These are phyloP conservation scores for Camponotus floridanus DNA, from an alignment of 1,140 invertebrate genomes.

Conservation along the genomic window DNA sequence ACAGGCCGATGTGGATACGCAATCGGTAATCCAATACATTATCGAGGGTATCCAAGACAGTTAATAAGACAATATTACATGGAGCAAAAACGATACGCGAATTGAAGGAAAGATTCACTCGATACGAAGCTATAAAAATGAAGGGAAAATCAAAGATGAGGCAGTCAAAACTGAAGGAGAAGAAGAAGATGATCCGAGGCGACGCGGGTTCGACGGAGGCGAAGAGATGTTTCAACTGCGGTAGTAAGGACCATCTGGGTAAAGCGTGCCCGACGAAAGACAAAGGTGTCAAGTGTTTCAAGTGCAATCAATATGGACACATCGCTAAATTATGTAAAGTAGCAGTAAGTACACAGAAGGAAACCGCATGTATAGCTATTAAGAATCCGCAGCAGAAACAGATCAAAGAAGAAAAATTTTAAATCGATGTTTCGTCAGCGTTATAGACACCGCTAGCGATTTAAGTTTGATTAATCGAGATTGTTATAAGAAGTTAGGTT, in stretches of 20 bases:
- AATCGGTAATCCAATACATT: constrained; percentile 74
- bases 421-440: background rate
- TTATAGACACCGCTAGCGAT: no score
- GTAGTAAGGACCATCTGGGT: background rate
- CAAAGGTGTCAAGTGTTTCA: background rate
- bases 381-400: background rate
- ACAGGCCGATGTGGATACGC: constrained; percentile 65
- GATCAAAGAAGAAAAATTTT: background rate
- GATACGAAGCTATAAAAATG: no score
- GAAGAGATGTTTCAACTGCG: background rate
- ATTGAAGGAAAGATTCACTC: no score
- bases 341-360: background rate
- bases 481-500: no score
- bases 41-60: constrained; percentile 72
- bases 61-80: no score
- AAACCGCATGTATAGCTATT: background rate
- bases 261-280: background rate
- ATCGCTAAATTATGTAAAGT: background rate
- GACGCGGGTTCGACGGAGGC: background rate
- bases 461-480: no score
- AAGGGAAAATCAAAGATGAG: background rate
- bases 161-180: background rate
- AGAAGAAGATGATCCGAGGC: background rate
- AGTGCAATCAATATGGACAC: background rate
- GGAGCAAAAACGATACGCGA: no score